Conservation (phyloP, 2,113 vertebrate genomes). For the Thamnophis sirtalis region DNA sequence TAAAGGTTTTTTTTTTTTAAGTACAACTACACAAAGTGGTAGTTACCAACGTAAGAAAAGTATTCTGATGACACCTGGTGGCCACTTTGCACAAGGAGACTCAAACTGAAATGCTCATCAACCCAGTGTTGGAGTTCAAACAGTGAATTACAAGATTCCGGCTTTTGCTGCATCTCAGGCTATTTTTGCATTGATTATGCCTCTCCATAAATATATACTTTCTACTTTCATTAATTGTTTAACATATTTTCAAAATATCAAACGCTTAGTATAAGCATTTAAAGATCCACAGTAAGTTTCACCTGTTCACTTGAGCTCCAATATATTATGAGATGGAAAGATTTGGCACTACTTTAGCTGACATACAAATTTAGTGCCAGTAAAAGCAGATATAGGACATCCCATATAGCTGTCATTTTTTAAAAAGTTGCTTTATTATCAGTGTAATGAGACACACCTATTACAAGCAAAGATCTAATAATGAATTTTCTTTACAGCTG, state of each 20-base stretch:
- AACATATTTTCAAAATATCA: conserved; percentile 25
- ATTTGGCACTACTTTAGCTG: conserved; percentile 48
- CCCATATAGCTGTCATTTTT: conserved; percentile 62
- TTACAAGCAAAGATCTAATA: conserved; percentile 76
- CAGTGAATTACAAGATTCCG: neutral
- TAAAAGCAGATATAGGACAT: conserved; percentile 60
- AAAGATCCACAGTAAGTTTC: conserved; percentile 41
- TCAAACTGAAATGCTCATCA: neutral
- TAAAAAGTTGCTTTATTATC: conserved; percentile 76
- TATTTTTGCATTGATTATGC: conserved; percentile 31
- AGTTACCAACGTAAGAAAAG: conserved; percentile 58
- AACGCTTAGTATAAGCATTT: conserved; percentile 29
- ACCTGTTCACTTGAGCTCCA: conserved; percentile 39
- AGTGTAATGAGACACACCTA: conserved; percentile 69
- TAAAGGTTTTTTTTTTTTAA: conserved; percentile 43
- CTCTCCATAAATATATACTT: conserved; percentile 13
- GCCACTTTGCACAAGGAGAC: conserved; percentile 57
- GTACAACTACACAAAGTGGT: conserved; percentile 38
- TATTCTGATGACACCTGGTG: conserved; percentile 80
- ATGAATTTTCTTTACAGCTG: conserved; percentile 83
- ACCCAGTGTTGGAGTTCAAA: neutral
- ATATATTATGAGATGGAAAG: conserved; percentile 37
- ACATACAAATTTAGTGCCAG: conserved; percentile 56
- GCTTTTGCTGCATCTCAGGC: neutral
- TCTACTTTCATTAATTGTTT: neutral